Base-by-base conservation (phyloP, 2,888 invertebrate species). In the Apeira syringaria region DNA sequence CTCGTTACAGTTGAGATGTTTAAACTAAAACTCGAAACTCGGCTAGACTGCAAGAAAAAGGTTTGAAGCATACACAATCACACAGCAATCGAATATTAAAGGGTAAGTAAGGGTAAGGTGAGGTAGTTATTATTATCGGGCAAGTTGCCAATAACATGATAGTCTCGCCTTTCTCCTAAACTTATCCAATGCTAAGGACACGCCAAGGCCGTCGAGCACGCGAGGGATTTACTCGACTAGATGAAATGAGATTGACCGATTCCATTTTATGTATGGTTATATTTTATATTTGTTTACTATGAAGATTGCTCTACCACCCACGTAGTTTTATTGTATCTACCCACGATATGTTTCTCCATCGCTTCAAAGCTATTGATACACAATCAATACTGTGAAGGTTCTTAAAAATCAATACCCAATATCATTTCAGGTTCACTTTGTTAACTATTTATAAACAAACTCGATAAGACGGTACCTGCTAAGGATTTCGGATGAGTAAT, bases 61-160 rank as follows among this genome's bases (percentile, higher is more conserved):
- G n/a, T n/a, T n/a, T n/a, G n/a, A n/a, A n/a, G n/a, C n/a, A n/a
- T n/a, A n/a, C n/a, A n/a, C n/a, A n/a, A n/a, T n/a, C n/a, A n/a
- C n/a, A n/a, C 29, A 25, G 6, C 20, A 18, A 38, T 34, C 38
- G 25, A 49, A 44, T 49, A 50, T 57, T 37, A 26, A 59, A 53
- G 47, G 50, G 53, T 58, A 64, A n/a, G 59, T 52, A 53, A 58
- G 48, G 32, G n/a, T n/a, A n/a, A n/a, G n/a, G n/a, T n/a, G n/a
- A n/a, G n/a, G n/a, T n/a, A n/a, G n/a, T 38, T 26, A 44, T 20
- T 20, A 20, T 47, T 50, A 59, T 54, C 59, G 54, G 73, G 73
- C 72, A 61, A 58, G 49, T 63, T 62, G 73, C 74, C 73, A 73
- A 66, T 67, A 64, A 64, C 53, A 55, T 57, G 29, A 53, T 54